Evolutionary conservation across 2,888 invertebrate genomes (phyloP).

Genomic region (Gasteruption jaculator): DNA sequence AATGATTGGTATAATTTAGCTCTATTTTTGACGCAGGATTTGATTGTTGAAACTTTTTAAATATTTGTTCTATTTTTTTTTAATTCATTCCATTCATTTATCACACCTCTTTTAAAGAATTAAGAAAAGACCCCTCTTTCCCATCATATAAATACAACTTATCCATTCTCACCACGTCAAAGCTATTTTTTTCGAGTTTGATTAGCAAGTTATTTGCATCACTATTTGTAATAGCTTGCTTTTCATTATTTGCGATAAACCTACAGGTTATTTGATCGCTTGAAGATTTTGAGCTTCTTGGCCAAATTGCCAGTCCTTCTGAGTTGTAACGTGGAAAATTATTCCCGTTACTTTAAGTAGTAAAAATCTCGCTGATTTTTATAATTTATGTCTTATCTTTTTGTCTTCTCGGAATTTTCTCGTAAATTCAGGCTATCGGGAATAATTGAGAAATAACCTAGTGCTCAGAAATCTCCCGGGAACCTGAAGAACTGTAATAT

Average conservation of each 20-base stretch:
- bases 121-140: too few species aligned
- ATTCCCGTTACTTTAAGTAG: too few species aligned
- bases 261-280: slow-evolving; percentile 16
- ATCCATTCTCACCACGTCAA: slow-evolving; percentile 15
- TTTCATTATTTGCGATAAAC: slow-evolving; percentile 16
- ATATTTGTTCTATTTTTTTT: slow-evolving; percentile 17
- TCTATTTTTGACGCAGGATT: slow-evolving; percentile 17
- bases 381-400: too few species aligned
- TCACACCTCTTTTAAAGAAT: slow-evolving; percentile 11
- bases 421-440: too few species aligned
- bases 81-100: slow-evolving; percentile 15
- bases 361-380: too few species aligned
- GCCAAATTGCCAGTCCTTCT: slow-evolving; percentile 16
- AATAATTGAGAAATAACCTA: too few species aligned
- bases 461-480: too few species aligned
- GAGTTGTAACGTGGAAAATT: too few species aligned
- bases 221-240: slow-evolving; percentile 16
- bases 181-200: slow-evolving; percentile 14
- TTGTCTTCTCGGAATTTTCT: too few species aligned
- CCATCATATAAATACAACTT: slow-evolving; percentile 16
- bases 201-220: slow-evolving; percentile 17
- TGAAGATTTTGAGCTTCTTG: slow-evolving; percentile 14
- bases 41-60: slow-evolving; percentile 17
- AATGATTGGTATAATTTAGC: slow-evolving; percentile 19
- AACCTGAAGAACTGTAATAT: too few species aligned